These are phyloP conservation scores for Bergia sp. DNA, from an alignment of 92 coral and sea anemone species.

Conservation along the genomic window DNA sequence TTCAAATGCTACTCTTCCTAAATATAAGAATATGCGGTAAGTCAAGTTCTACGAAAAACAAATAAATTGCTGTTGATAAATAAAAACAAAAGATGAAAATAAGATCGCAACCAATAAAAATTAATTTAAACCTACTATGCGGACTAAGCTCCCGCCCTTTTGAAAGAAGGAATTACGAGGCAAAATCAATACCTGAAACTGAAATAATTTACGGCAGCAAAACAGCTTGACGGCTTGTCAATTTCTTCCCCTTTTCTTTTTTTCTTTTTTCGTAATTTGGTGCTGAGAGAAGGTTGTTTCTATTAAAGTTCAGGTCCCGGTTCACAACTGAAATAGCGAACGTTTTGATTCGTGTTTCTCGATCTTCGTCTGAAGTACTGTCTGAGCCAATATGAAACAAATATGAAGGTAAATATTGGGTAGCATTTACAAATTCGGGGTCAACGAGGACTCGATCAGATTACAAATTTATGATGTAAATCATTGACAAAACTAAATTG, in stretches of 20 bases:
- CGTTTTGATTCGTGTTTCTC: conserved; percentile 29
- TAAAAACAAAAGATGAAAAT: no score
- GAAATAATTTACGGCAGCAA: neutral
- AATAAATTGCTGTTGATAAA: neutral
- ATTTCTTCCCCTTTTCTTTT: neutral
- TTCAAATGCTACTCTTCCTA: neutral
- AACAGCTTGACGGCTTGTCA: neutral
- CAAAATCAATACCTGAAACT: neutral
- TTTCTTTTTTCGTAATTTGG: neutral
- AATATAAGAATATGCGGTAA: no score
- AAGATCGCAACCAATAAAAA: neutral
- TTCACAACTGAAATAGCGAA: neutral
- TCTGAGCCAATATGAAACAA: neutral
- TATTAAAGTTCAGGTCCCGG: neutral
- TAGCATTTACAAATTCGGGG: neutral
- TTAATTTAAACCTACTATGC: neutral
- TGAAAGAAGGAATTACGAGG: neutral
- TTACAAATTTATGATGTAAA: conserved; percentile 8
- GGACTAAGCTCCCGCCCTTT: neutral
- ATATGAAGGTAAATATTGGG: neutral
- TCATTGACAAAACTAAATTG: no score
- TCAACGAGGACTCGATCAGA: conserved; percentile 1
- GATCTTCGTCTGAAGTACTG: neutral
- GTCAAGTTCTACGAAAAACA: neutral
- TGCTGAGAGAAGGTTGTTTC: neutral